phyloP scores from a whole-genome alignment of 2,113 vertebrate species.

The Gopherus flavomarginatus region DNA sequence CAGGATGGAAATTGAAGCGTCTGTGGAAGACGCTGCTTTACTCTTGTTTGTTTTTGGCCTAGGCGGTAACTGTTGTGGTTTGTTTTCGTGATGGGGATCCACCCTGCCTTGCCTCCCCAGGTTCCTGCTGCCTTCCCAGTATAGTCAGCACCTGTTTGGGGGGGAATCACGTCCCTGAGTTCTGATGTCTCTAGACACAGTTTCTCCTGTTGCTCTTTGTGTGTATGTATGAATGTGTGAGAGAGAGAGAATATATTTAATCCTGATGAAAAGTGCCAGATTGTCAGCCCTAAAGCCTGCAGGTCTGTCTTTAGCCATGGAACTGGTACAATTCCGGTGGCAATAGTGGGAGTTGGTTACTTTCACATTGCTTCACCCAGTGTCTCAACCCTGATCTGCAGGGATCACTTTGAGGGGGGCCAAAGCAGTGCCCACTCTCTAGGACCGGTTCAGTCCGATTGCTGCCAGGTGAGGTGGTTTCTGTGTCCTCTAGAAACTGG shows the following conservation, averaged over 20 bases:
- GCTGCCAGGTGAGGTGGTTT: fast-evolving
- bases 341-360: not conserved
- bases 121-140: not conserved
- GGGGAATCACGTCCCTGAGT: not conserved
- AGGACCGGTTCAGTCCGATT: not conserved
- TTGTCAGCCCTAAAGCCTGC: not conserved
- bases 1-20: not conserved
- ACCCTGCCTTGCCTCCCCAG: not conserved
- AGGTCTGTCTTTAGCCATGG: fast-evolving
- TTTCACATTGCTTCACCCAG: not conserved
- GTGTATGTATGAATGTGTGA: not conserved
- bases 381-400: not conserved
- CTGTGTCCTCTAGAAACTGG: not conserved
- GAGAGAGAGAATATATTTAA: not conserved
- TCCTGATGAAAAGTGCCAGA: fast-evolving
- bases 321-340: fast-evolving
- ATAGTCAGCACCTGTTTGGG: not conserved
- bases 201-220: not conserved
- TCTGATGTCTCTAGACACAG: slow-evolving; percentile 49
- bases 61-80: not conserved
- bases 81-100: slow-evolving; percentile 40
- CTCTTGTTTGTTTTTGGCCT: slow-evolving; percentile 35
- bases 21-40: not conserved
- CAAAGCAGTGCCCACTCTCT: not conserved
- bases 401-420: not conserved